phyloP scores from a whole-genome alignment of 1,140 invertebrate genomes.

The Scaptomyza montana region DNA sequence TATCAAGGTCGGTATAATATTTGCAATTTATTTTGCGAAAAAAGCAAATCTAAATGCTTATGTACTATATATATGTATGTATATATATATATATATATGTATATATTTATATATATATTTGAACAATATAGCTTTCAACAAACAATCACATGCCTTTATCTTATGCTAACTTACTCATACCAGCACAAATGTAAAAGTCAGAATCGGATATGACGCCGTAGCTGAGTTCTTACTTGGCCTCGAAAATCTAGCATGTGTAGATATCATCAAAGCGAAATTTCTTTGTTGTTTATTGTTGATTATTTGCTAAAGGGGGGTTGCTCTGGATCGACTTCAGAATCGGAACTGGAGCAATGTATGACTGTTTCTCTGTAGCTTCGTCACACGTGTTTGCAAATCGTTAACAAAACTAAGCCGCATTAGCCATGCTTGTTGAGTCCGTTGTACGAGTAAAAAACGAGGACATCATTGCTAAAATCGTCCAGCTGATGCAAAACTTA shows the following conservation, averaged over 20 bases:
- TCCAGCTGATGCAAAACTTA: conserved; percentile 48
- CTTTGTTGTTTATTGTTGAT: conserved; percentile 42
- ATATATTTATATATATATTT: not conserved
- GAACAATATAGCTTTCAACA: not conserved
- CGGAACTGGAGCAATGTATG: not conserved
- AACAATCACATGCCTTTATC: conserved; percentile 37
- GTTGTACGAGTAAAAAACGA: conserved; percentile 19
- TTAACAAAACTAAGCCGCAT: conserved; percentile 77
- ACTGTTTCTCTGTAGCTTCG: conserved; percentile 3
- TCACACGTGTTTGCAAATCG: conserved; percentile 74
- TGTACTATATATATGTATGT: not conserved
- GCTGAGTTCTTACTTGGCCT: not conserved
- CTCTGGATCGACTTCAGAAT: conserved; percentile 3
- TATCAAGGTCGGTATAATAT: no score
- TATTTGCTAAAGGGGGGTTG: conserved; percentile 8
- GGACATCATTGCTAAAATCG: conserved; percentile 13
- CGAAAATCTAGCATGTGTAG: conserved; percentile 30
- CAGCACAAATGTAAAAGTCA: conserved; percentile 10
- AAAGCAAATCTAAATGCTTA: not conserved
- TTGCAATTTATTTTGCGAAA: no score
- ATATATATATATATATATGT: not conserved
- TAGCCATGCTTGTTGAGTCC: conserved; percentile 50
- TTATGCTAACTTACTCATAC: conserved; percentile 30
- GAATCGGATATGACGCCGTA: conserved; percentile 31
- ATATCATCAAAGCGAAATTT: conserved; percentile 60